Base-by-base conservation (phyloP, 2,797 vertebrate genomes). In the Pantherophis vulpinus region DNA sequence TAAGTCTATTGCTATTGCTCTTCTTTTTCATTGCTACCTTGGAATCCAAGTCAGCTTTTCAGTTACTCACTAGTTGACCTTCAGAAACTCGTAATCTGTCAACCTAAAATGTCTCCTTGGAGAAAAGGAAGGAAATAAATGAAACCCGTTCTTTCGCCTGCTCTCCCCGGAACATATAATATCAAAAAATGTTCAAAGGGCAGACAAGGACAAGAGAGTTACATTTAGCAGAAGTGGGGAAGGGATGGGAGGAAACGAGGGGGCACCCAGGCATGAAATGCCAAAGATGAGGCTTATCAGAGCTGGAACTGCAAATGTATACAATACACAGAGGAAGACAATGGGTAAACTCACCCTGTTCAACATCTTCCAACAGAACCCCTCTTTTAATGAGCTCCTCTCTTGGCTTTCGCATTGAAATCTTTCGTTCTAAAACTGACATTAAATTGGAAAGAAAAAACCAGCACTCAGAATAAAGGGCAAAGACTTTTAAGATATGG, bases 351-450 rank as follows among this genome's bases (percentile, higher is more conserved):
- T 98, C 97, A 99, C 99, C 99, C 94, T 98, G 98, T 95, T 99
- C 99, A 92, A 98, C 98, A 95, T 99, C 98, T 97, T 99, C 99
- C 98, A 99, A 98, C 91, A 99, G 98, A 97, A 99, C 97, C 92
- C 99, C 99, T 98, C 99, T 98, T 95, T 99, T 99, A 96, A 99
- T 98, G 94, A 99, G 99, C 97, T 99, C 99, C 97, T 99, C 98
- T 96, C 99, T 98, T 1, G 99, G 98, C 93, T 99, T 98, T 97
- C 99, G 98, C 97, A 98, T 99, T 94, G 99, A 99, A 98, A 99
- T 99, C 98, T 99, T 99, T 97, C 99, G 98, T 97, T 99, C 99
- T 98, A 99, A 98, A 97, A 99, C 99, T 99, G 98, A 96, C 55
- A 94, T 96, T 96, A 97, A 96, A 96, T 98, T 93, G 97, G 87